Conservation (phyloP, 2,113 vertebrate species). For the Gambusia holbrooki region DNA sequence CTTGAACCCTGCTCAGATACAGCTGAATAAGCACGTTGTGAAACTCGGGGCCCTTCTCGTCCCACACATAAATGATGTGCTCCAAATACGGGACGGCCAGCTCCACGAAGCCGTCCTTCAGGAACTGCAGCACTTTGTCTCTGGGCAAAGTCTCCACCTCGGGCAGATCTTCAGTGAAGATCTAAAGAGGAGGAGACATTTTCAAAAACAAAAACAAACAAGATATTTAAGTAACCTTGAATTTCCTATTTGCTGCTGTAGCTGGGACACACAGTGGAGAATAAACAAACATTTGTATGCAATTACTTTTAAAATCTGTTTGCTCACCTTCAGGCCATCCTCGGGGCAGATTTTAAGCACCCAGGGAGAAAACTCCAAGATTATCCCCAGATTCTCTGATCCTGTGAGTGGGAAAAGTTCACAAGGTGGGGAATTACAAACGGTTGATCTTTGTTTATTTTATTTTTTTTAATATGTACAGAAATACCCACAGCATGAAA, state of each 20-base stretch:
- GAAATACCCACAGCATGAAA: too few species aligned
- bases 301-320: neutral
- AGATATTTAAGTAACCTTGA: neutral
- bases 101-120: constrained; percentile 92
- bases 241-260: neutral
- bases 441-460: too few species aligned
- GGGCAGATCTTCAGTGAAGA: constrained; percentile 96
- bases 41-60: constrained; percentile 88
- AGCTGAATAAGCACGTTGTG: constrained; percentile 96
- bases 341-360: constrained; percentile 94
- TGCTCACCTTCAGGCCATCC: constrained; percentile 91
- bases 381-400: constrained; percentile 91
- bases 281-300: too few species aligned
- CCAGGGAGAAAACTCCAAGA: constrained; percentile 96
- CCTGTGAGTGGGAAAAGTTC: constrained; percentile 74
- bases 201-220: neutral
- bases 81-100: constrained; percentile 95
- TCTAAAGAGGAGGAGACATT: constrained; percentile 78
- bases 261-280: neutral
- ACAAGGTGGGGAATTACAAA: neutral
- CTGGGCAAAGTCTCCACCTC: constrained; percentile 94
- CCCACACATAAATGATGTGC: constrained; percentile 92
- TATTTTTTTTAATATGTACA: too few species aligned
- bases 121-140: constrained; percentile 89
- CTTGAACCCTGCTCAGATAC: constrained; percentile 94